Percentiles rank a stretch among this genome's conserved stretches.
Conservation (phyloP, 2,113 vertebrate species). For the Odontophorus gujanensis region DNA sequence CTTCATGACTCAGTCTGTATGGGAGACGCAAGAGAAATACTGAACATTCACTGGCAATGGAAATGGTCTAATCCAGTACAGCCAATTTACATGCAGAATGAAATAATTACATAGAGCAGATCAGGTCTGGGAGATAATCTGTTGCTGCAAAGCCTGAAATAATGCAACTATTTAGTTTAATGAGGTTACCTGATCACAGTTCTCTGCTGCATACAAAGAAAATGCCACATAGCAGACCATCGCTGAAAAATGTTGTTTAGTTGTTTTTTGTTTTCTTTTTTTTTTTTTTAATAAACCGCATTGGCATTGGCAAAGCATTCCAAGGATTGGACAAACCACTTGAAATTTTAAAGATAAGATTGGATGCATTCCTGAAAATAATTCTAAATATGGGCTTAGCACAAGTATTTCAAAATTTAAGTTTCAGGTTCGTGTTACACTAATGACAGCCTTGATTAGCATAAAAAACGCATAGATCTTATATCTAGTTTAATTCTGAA, state of each 20-base stretch:
- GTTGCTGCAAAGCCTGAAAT: neutral
- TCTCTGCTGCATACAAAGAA: neutral
- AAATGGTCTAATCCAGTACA: neutral
- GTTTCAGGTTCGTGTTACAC: neutral
- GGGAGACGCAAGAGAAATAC: neutral
- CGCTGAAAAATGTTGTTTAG: neutral
- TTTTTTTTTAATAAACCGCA: neutral
- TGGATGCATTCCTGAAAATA: neutral
- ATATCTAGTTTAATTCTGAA: neutral
- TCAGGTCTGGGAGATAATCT: neutral
- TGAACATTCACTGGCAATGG: neutral
- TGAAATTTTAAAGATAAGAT: neutral
- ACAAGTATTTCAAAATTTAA: neutral
- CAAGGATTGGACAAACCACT: neutral
- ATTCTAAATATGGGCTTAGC: neutral
- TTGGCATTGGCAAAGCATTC: neutral
- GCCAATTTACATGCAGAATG: neutral
- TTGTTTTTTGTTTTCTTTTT: too few relatives aligned
- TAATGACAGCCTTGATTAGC: rapidly evolving
- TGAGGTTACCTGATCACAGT: neutral
- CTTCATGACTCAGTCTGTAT: neutral
- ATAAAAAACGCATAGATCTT: neutral
- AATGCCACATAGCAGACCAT: neutral
- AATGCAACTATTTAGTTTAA: conserved; percentile 22
- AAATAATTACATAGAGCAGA: neutral